Base-by-base conservation (phyloP, 2,888 invertebrate genomes). In the Yponomeuta malinellus region DNA sequence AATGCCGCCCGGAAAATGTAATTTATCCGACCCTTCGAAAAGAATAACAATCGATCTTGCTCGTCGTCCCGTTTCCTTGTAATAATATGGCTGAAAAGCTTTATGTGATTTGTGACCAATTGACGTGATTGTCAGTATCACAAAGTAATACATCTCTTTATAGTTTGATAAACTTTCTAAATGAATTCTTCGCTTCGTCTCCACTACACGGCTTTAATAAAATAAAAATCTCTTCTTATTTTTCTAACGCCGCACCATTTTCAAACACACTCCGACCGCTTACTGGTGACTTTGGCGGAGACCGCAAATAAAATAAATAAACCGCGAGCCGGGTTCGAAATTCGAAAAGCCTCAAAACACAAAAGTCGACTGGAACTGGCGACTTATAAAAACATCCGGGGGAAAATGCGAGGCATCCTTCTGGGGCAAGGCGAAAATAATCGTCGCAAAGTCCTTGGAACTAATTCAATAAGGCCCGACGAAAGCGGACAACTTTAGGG, bases 21-120 rank as follows among this genome's bases (percentile, higher is more conserved):
- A 65, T 65, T 23, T 15, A 65, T 29, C 29, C 65, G 65, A 31
- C 65, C 65, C 10, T 29, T 33, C 29, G 31, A 10, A 65, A 31
- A 65, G 65, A 65, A 65, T 65, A 31, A 65, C 65, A 65, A 65
- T 65, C 33, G 65, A 65, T 65, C 33, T 65, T 65, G 43, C 43
- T 43, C 43, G 31, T 29, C 31, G 65, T 29, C 33, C 31, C 31
- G 29, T 65, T 65, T 65, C 31, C 65, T 65, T 59, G 52, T 52
- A 52, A 15, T 59, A 59, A 12, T 59, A 59, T 15, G 15, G 52
- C 15, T 15, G 52, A 12, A 59, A 59, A 59, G 52, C 15, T 59
- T 59, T 59, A 12, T 12, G 52, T 59, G 15, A 59, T 59, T 15
- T 59, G 52, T 59, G 12, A 31, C 10, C 64, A 43, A 43, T 43